These are phyloP conservation scores for Hydrolagus colliei DNA, from an alignment of 2,797 vertebrate genomes.

Conservation along the genomic window DNA sequence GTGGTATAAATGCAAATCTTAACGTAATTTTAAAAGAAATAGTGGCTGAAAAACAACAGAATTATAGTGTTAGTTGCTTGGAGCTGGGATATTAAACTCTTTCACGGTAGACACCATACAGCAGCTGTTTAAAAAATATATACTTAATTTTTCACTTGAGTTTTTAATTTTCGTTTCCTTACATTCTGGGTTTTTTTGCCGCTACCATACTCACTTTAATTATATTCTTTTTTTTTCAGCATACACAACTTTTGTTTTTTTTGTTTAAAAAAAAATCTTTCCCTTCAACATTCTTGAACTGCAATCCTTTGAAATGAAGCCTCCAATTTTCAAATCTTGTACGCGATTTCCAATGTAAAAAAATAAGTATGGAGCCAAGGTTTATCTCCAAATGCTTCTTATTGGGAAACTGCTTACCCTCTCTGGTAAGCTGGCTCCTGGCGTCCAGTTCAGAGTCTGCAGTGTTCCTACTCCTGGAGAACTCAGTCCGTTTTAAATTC, in stretches of 20 bases:
- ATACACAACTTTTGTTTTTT: background rate
- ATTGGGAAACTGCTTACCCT: background rate
- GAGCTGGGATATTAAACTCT: background rate
- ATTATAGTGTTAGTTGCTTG: background rate
- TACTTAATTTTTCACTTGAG: background rate
- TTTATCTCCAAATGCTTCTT: background rate
- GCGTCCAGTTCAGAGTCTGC: background rate
- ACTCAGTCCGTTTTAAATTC: background rate
- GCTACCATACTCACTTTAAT: background rate
- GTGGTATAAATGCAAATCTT: no score
- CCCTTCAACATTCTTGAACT: background rate
- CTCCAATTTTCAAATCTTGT: background rate
- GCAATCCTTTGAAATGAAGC: background rate
- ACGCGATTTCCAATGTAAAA: background rate
- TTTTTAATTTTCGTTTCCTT: background rate
- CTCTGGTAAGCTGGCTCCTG: background rate
- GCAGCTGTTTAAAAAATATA: background rate
- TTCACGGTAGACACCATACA: background rate
- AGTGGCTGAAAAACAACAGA: no score
- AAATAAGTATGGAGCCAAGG: background rate
- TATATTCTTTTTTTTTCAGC: background rate
- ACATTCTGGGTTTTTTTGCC: background rate
- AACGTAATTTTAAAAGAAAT: no score
- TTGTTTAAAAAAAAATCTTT: background rate
- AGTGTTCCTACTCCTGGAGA: background rate